Evolutionary conservation across 2,888 invertebrate genomes (phyloP).

Genomic region (Apomyelois bistriatella): DNA sequence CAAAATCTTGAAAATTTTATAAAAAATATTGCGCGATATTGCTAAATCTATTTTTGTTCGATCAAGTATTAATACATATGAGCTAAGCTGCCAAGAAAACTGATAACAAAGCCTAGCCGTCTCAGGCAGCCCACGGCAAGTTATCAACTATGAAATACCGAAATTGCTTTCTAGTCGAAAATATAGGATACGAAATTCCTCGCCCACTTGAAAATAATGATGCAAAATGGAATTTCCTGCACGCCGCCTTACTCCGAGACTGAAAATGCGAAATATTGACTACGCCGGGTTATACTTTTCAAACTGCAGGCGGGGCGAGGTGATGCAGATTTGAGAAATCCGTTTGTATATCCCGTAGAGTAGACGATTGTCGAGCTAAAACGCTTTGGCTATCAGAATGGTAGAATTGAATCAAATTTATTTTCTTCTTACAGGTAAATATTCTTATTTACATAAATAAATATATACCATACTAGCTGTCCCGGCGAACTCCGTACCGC

Average conservation of each 20-base stretch:
- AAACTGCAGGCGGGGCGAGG: slow-evolving; percentile 26
- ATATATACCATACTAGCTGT: too few relatives aligned
- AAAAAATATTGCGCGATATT: too few relatives aligned
- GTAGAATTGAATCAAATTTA: slow-evolving; percentile 4
- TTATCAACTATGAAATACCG: slow-evolving; percentile 22
- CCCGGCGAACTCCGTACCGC: too few relatives aligned
- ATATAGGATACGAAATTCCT: slow-evolving; percentile 31
- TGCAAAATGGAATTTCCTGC: slow-evolving; percentile 55
- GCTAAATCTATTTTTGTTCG: too few relatives aligned
- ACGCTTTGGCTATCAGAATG: not conserved
- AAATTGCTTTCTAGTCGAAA: slow-evolving; percentile 35
- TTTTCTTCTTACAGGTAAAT: too few relatives aligned
- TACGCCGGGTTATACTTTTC: slow-evolving; percentile 25
- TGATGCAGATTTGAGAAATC: slow-evolving; percentile 45
- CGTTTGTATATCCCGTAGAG: slow-evolving; percentile 31
- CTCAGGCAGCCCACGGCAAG: slow-evolving; percentile 8
- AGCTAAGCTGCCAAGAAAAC: slow-evolving; percentile 16
- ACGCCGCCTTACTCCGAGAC: slow-evolving; percentile 31
- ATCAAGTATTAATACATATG: not conserved
- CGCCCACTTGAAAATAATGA: slow-evolving; percentile 65
- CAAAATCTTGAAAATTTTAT: too few relatives aligned
- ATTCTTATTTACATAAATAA: too few relatives aligned
- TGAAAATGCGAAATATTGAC: slow-evolving; percentile 49
- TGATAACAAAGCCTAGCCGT: slow-evolving; percentile 9
- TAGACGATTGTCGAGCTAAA: slow-evolving; percentile 25